Evolutionary conservation across 2,888 invertebrate species (phyloP), one percentile per base, ranked within the genome.

Genomic region (Bellardia bayeri): DNA sequence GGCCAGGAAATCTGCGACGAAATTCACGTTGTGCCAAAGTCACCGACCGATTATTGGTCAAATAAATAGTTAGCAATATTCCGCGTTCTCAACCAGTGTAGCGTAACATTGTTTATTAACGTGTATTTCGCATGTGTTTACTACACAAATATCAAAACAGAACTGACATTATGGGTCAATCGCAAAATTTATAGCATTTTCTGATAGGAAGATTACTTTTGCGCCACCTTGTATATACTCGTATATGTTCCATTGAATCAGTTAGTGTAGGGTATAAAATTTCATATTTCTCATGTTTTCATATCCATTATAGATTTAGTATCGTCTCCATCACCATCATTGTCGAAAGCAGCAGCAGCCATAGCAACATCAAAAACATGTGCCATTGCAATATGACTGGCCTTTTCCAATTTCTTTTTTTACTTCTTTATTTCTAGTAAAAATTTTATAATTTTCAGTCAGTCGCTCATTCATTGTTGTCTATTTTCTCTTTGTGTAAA

Each of bases 391-490:
- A 61, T 66, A 82, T 69, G 54, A 61, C 56, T 78, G 66, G 37
- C 66, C 58, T 68, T 45, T 74, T 66, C 33, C 16, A 14, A 40
- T 37, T 81, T 78, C 72, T 54, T 37, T 58, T 75, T 72, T 74
- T 85, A 74, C 64, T 82, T 82, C 71, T 72, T 40, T 64, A 72
- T 33, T 81, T 81, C 11, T 54, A 54, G 56, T 71, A 30, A 64
- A 71, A 72, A 68, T 78, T 74, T 75, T 63, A 54, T 78, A 51
- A 63, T 63, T 72, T 61, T 75, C 66, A 63, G 16, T 54, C 33
- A 54, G 51, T 80, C 16, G 11, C 42, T 63, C 45, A 68, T 33
- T 75, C 63, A 74, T 42, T 68, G 13, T 30, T 13, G n/a, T 54
- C 30, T 68, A 61, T 64, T 23, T 23, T 49, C 40, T 33, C 37